Conservation (phyloP, 2,113 vertebrate species). For the Penelope pileata region DNA sequence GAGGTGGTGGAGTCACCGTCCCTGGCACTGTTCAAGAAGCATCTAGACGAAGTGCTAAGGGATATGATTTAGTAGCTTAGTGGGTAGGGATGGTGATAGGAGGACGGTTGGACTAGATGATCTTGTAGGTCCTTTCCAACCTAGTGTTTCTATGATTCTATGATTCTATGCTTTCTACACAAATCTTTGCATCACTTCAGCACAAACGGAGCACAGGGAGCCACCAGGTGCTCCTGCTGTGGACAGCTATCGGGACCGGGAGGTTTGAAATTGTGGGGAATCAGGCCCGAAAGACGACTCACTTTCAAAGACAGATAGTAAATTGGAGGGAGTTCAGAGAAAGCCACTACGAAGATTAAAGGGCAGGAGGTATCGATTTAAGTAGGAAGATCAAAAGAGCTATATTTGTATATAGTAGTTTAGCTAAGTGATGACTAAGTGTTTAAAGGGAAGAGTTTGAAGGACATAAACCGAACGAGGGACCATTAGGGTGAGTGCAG, state of each 20-base stretch:
- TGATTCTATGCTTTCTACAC: rapidly evolving
- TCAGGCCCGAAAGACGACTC: neutral
- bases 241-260: neutral
- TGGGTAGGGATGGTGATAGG: too few species aligned
- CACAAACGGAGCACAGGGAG: neutral
- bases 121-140: too few species aligned
- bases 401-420: constrained; percentile 51
- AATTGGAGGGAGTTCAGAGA: constrained; percentile 33
- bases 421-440: constrained; percentile 63
- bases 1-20: too few species aligned
- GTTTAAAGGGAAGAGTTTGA: constrained; percentile 34
- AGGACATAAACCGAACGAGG: constrained; percentile 9
- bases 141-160: too few species aligned
- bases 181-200: neutral
- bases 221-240: neutral
- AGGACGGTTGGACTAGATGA: too few species aligned
- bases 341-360: constrained; percentile 44
- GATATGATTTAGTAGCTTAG: too few species aligned
- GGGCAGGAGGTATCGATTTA: constrained; percentile 55
- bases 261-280: neutral
- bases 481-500: neutral
- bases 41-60: too few species aligned
- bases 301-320: neutral
- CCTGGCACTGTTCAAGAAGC: too few species aligned
- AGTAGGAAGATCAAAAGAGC: constrained; percentile 45